phyloP scores from a whole-genome alignment of 2,888 invertebrate genomes.

The Callimorpha dominula region DNA sequence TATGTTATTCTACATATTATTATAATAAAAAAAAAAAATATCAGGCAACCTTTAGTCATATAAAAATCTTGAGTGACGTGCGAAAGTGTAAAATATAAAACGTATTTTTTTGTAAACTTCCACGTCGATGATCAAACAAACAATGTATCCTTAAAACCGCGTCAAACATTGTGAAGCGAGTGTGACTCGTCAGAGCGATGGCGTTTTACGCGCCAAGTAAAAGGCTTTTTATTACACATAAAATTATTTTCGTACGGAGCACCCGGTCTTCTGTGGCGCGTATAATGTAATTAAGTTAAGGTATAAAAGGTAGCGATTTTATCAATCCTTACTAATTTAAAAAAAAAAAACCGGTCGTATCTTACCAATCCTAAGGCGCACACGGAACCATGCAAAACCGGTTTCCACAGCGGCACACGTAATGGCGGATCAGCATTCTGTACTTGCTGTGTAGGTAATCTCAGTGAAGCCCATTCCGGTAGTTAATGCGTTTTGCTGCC shows the following conservation, averaged over 20 bases:
- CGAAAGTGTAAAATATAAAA: neutral
- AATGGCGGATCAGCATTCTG: too few relatives aligned
- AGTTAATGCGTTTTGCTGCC: too few relatives aligned
- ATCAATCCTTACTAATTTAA: neutral
- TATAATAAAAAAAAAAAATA: too few relatives aligned
- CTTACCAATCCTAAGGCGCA: too few relatives aligned
- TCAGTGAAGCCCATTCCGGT: too few relatives aligned
- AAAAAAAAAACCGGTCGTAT: too few relatives aligned
- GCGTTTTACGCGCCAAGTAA: slow-evolving; percentile 67
- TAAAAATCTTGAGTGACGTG: neutral
- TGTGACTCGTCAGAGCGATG: slow-evolving; percentile 39
- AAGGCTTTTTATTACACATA: slow-evolving; percentile 77
- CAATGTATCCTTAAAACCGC: slow-evolving; percentile 14
- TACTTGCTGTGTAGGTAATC: too few relatives aligned
- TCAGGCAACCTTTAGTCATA: too few relatives aligned
- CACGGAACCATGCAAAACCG: too few relatives aligned
- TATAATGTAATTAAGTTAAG: slow-evolving; percentile 41
- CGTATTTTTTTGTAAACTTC: neutral
- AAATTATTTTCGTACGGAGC: slow-evolving; percentile 75
- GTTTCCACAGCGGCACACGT: too few relatives aligned
- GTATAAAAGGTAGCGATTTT: slow-evolving; percentile 25
- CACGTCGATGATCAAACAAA: slow-evolving; percentile 7
- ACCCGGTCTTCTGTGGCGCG: slow-evolving; percentile 53
- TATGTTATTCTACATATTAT: too few relatives aligned
- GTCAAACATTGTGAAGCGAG: slow-evolving; percentile 39